phyloP scores from a whole-genome alignment of 2,797 vertebrate genomes.

The Pseudocheirus occidentalis region DNA sequence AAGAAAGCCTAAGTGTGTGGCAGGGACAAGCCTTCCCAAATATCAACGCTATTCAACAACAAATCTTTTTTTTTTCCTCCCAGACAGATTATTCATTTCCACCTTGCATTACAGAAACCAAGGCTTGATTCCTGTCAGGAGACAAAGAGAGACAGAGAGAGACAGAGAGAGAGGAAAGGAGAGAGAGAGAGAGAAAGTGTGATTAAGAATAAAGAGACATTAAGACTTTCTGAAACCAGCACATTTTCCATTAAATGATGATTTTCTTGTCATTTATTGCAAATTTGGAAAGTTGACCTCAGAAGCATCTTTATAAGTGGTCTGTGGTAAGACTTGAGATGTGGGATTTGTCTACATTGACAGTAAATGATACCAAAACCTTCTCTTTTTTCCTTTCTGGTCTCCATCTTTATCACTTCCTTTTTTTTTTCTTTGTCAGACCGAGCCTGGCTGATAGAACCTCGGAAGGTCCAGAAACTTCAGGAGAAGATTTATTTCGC shows the following conservation, averaged over 20 bases:
- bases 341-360: not conserved
- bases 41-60: conserved; percentile 8
- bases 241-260: not conserved
- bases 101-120: conserved; percentile 51
- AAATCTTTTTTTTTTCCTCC: not conserved
- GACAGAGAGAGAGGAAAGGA: too few species aligned
- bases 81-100: conserved; percentile 49
- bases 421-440: conserved; percentile 84
- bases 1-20: not conserved
- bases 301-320: conserved; percentile 22
- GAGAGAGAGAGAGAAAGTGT: not conserved
- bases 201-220: conserved; percentile 10
- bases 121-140: conserved; percentile 9
- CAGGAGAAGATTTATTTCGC: conserved; percentile 99
- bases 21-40: not conserved
- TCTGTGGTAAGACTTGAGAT: not conserved
- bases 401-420: conserved; percentile 18
- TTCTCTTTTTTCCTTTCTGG: not conserved
- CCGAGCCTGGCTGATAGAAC: conserved; percentile 98
- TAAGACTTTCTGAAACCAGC: conserved; percentile 17
- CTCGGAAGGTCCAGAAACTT: conserved; percentile 98
- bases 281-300: conserved; percentile 1
- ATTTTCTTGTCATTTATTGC: conserved; percentile 28
- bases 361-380: not conserved
- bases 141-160: not conserved